Base-by-base conservation (phyloP, 2,888 invertebrate species). In the Drosophila paramelanica region DNA sequence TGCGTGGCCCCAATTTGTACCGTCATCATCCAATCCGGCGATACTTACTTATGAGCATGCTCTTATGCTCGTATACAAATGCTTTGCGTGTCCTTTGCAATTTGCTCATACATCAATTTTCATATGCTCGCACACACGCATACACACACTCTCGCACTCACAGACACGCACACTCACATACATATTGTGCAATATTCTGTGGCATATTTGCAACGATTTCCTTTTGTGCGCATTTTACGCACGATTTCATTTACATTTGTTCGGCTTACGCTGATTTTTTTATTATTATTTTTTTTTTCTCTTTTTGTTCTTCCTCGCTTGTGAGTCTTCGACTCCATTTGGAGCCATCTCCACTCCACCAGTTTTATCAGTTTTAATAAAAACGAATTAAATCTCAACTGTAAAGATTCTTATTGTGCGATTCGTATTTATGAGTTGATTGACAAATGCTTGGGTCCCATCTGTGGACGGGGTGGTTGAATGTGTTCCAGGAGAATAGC, bases 241-340 rank as follows among this genome's bases (percentile, higher is more conserved):
- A 85, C 85, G 85, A 85, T 85, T 85, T 87, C 81, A 82, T 84
- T 78, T 84, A 82, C 80, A 73, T 84, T 84, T 77, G 77, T 77
- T 73, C 56, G 80, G 75, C 82, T 83, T 83, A 78, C 66, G 64
- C 61, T 67, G 53, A 42, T 3, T 14, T 55, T 45, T 60, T 64
- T 57, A 45, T 55, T 42, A 39, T 25, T 38, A 3, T 50, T n/a
- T 36, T 49, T 51, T 17, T 5, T 7, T 20, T 45, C 39, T 50
- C 42, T 36, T 17, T 20, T 47, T 42, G 39, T 41, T 33, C 25
- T 41, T 33, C 23, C 55, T 62, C 49, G 41, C 49, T 57, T 67
- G 46, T 61, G 46, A 66, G 65, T 66, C 67, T 69, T 61, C 47
- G 47, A 53, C 25, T 65, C 60, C 51, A 27, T 46, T 56, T 31